A percentile compares a stretch with the other conserved stretches of the same genome.
These are phyloP conservation scores for Tetranychus urticae DNA, from an alignment of 1,140 invertebrate species.

Conservation along the genomic window DNA sequence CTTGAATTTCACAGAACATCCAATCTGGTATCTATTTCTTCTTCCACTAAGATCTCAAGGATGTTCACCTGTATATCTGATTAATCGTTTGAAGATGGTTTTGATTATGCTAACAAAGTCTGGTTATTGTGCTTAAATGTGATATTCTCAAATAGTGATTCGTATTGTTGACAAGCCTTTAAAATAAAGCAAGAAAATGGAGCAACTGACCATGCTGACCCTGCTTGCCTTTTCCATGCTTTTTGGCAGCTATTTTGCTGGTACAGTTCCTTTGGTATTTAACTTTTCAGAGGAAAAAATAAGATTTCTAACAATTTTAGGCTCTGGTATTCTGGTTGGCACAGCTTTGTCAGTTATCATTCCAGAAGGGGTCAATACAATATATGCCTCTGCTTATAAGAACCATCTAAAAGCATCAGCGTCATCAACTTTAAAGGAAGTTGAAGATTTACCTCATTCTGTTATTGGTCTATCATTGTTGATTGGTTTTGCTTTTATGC, in stretches of 20 bases:
- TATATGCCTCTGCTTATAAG: conserved; percentile 26
- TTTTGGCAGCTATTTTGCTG: conserved; percentile 74
- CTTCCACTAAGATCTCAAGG: no score
- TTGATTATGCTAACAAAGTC: no score
- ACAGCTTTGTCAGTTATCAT: conserved; percentile 94
- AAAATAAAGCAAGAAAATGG: conserved; percentile 6
- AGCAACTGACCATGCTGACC: conserved; percentile 13
- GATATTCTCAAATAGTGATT: no score
- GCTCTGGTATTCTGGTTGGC: conserved; percentile 88
- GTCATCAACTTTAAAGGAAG: neutral
- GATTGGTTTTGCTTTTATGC: conserved; percentile 89
- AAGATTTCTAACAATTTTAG: conserved; percentile 74
- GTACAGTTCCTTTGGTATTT: conserved; percentile 74
- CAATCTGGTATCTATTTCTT: no score
- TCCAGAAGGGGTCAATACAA: conserved; percentile 79
- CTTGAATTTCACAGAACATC: no score
- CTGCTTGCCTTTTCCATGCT: conserved; percentile 57
- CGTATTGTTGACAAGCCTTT: no score
- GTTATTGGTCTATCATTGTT: conserved; percentile 47
- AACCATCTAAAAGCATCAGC: conserved; percentile 4
- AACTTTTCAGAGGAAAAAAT: conserved; percentile 86
- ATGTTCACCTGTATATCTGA: no score
- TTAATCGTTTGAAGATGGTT: no score
- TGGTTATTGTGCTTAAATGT: no score
- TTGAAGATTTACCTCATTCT: conserved; percentile 22